Evolutionary conservation across 64 coral and sea anemone genomes (phyloP), one percentile per base, ranked within the genome.

Genomic region (Stylophora pistillata): DNA sequence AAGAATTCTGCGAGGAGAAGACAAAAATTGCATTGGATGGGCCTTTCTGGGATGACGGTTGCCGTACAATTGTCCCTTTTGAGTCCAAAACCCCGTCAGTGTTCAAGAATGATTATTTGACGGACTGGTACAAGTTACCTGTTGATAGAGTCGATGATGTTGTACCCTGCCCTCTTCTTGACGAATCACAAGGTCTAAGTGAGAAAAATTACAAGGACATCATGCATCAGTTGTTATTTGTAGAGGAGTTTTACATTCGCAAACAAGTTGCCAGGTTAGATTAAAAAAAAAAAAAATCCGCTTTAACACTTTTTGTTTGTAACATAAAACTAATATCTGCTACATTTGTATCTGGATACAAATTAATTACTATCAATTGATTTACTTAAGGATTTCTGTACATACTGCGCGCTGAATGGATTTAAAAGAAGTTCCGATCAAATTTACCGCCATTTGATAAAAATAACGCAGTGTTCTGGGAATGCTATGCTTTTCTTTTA

Each of bases 221-320:
- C 11, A 89, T 96, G 82, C 94, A 96, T 77, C 94, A 93, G 20
- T 81, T 96, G 13, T 88, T 93, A n/a, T 96, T 93, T 81, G 75
- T 88, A 13, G 94, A 96, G 55, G 94, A 96, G 55, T 54, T 93
- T 20, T 91, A 86, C 74, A 96, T 96, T 70, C 85, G 87, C 1
- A 80, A 93, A 34, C 91, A 92, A 33, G 41, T 96, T 16, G 53
- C 86, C 10, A 93, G 94, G 94, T 96, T 70, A 89, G 60, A 4
- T 0, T 47, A 25, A 34, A 15, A 9, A 14, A 55, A 25, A 34
- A 15, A 9, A 14, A 55, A 4, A 18, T 6, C 58, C 58, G 11
- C 6, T 2, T 3, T 30, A 18, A 0, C 0, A 81, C 2, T 15
- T 20, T 32, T 53, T 53, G n/a, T 47, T 47, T 7, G 37, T 47